These are phyloP conservation scores for Timema cristinae DNA, from an alignment of 2,888 invertebrate species.

Conservation along the genomic window DNA sequence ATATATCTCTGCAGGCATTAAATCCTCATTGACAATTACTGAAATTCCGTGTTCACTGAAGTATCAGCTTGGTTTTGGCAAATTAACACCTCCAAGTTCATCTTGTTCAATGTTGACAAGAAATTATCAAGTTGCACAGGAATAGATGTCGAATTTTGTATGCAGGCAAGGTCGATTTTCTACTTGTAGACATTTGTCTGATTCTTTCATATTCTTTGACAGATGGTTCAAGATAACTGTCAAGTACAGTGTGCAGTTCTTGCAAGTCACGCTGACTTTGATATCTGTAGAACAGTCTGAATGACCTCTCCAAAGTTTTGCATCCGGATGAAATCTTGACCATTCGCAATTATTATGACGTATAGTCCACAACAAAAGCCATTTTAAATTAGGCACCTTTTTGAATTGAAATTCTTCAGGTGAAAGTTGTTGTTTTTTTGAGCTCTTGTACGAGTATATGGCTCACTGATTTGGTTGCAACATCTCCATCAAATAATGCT, in stretches of 20 bases:
- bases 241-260: constrained; percentile 4
- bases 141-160: background rate
- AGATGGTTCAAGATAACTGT: background rate
- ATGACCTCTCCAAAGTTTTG: background rate
- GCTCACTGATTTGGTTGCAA: background rate
- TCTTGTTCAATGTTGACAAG: background rate
- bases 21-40: background rate
- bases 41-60: constrained; percentile 5
- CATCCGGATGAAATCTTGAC: background rate
- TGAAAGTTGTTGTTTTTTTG: background rate
- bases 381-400: background rate
- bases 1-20: background rate
- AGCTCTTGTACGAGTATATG: constrained; percentile 10
- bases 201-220: constrained; percentile 4
- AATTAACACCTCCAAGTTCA: background rate
- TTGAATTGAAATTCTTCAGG: constrained; percentile 1
- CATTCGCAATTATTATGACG: background rate
- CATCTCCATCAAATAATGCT: background rate
- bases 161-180: background rate
- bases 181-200: background rate
- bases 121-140: background rate
- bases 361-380: constrained; percentile 6
- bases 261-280: background rate
- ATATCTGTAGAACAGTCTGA: background rate
- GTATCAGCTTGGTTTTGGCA: background rate